These are phyloP conservation scores for Uropsilus gracilis DNA, from an alignment of 2,113 vertebrate genomes.

Conservation along the genomic window DNA sequence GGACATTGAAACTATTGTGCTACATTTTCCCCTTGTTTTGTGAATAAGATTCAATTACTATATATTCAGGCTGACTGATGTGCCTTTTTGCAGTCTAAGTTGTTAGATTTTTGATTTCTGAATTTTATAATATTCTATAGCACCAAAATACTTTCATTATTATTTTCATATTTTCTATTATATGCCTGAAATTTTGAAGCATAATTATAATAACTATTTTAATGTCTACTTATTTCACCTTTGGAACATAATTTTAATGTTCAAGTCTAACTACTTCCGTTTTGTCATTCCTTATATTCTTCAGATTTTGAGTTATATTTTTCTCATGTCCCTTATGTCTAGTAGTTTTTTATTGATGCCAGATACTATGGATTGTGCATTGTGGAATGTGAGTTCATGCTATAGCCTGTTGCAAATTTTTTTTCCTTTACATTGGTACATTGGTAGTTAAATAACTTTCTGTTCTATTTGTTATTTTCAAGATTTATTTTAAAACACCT, in stretches of 20 bases:
- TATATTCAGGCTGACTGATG: not conserved
- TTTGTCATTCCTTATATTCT: not conserved
- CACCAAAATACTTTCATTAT: not conserved
- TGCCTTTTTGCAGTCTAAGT: not conserved
- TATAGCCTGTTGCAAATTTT: not conserved
- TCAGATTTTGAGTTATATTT: not conserved
- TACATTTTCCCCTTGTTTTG: not conserved
- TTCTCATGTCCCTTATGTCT: not conserved
- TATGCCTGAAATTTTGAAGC: not conserved
- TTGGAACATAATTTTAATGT: not conserved
- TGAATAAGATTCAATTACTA: not conserved
- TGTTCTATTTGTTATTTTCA: not conserved
- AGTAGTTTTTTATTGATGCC: not conserved
- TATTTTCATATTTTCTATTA: not conserved
- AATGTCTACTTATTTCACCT: too few relatives aligned
- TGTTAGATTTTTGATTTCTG: not conserved
- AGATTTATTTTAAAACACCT: too few relatives aligned
- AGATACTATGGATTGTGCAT: not conserved
- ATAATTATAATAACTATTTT: not conserved
- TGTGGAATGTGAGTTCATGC: not conserved
- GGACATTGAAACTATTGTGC: not conserved
- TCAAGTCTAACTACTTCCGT: not conserved
- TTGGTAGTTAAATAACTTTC: not conserved
- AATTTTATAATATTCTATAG: not conserved
- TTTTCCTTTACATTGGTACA: not conserved